Evolutionary conservation across 1,140 invertebrate species (phyloP).

Genomic region (Laodelphax striatellus): DNA sequence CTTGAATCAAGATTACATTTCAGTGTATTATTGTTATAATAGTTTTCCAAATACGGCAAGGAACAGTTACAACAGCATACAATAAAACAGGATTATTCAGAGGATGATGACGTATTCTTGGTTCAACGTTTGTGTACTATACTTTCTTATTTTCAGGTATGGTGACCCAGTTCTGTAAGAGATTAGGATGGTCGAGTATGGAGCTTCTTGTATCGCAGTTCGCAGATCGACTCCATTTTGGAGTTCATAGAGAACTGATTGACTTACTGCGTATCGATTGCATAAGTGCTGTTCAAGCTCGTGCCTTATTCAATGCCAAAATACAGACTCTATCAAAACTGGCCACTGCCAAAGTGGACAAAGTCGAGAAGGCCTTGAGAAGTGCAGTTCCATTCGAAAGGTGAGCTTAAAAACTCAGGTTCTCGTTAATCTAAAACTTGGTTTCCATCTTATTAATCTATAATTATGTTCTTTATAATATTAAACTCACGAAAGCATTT

Average conservation of each 20-base stretch:
- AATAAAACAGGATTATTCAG: too few relatives aligned
- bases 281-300: constrained; percentile 73
- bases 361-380: constrained; percentile 64
- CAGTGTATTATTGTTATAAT: too few relatives aligned
- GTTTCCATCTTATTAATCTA: too few relatives aligned
- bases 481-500: too few relatives aligned
- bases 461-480: too few relatives aligned
- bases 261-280: constrained; percentile 79
- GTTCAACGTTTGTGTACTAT: too few relatives aligned
- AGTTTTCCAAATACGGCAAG: too few relatives aligned
- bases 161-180: constrained; percentile 83
- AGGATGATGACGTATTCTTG: too few relatives aligned
- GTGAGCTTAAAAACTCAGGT: constrained; percentile 39
- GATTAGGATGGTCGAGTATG: constrained; percentile 86
- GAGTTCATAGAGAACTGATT: constrained; percentile 81
- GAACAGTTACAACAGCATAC: too few relatives aligned
- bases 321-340: constrained; percentile 65
- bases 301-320: constrained; percentile 75
- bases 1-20: too few relatives aligned
- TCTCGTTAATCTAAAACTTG: background rate
- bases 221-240: constrained; percentile 87
- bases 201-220: constrained; percentile 86
- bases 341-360: constrained; percentile 52
- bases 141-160: constrained; percentile 46
- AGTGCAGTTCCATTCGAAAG: constrained; percentile 74